Evolutionary conservation across 2,113 vertebrate genomes (phyloP), one percentile per base, ranked within the genome.

Genomic region (Barbus barbus): DNA sequence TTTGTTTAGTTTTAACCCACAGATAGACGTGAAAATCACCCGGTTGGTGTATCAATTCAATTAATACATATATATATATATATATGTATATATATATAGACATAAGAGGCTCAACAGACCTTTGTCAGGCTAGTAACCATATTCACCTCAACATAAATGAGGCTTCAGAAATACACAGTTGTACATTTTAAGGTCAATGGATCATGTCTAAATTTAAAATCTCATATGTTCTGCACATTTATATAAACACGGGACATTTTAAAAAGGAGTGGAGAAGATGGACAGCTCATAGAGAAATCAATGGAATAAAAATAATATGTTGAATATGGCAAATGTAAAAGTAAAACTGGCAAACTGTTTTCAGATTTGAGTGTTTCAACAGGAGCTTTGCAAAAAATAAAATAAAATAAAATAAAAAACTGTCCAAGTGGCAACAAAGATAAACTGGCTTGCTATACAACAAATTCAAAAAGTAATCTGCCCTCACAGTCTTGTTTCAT

Each of bases 1-100:
- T 71, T 78, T 78, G 51, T 36, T 18, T 18, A 16, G 20, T 44
- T 79, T 77, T 58, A 78, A 41, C 58, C 33, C 63, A 79, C 36
- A 79, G 13, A 78, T 2, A 61, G 16, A 28, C 5, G 56, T 26
- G 8, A 63, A 63, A 79, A 44, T 44, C 77, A 61, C 36, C 12
- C 16, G 14, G 53, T n/a, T 61, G 38, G 24, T 61, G 33, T 79
- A 44, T 41, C 36, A 26, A 14, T 46, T 46, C n/a, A 46, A 46
- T 46, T 46, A 74, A 74, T 24, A 12, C 20, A 41, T 6, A 20
- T n/a, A 71, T 71, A 13, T 69, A 69, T 69, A 69, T n/a, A n/a
- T n/a, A n/a, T n/a, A n/a, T n/a, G n/a, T n/a, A n/a, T n/a, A n/a
- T n/a, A n/a, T n/a, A n/a, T 71, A 71, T 71, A 71, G 9, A 71